Evolutionary conservation across 2,888 invertebrate species (phyloP).

Genomic region (Tenthredo amoena): DNA sequence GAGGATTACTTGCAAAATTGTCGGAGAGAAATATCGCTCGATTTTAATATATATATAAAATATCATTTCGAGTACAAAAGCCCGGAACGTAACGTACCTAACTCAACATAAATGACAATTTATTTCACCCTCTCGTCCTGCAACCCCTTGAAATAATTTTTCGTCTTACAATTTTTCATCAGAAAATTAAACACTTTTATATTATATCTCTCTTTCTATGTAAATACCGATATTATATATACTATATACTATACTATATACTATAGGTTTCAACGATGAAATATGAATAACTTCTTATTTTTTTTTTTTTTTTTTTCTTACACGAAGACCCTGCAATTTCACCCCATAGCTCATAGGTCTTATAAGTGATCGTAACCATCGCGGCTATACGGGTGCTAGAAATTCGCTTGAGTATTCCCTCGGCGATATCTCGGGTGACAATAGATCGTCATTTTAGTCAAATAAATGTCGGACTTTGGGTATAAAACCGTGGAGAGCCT

Average conservation of each 20-base stretch:
- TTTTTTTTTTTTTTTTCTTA: no score
- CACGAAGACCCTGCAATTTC: not conserved
- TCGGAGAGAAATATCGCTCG: slow-evolving; percentile 44
- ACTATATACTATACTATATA: not conserved
- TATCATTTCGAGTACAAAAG: slow-evolving; percentile 13
- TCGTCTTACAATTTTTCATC: not conserved
- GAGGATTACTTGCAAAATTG: slow-evolving; percentile 40
- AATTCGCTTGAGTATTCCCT: slow-evolving; percentile 39
- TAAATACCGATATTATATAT: not conserved
- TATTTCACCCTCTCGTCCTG: not conserved
- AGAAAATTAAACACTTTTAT: not conserved
- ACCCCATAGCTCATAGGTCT: slow-evolving; percentile 12
- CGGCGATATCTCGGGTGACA: slow-evolving; percentile 39
- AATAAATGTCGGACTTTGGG: slow-evolving; percentile 43
- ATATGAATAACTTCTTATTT: not conserved
- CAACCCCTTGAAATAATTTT: not conserved
- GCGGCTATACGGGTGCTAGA: not conserved
- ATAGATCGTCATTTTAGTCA: slow-evolving; percentile 50
- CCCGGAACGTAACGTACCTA: not conserved
- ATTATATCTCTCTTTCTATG: not conserved
- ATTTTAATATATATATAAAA: slow-evolving; percentile 33
- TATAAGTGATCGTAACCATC: slow-evolving; percentile 26
- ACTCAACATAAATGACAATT: slow-evolving; percentile 1
- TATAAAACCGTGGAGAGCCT: slow-evolving; percentile 4
- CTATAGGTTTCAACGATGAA: not conserved